Evolutionary conservation across 92 coral and sea anemone genomes (phyloP), one percentile per base, ranked within the genome.

Genomic region (Nematostella vectensis): DNA sequence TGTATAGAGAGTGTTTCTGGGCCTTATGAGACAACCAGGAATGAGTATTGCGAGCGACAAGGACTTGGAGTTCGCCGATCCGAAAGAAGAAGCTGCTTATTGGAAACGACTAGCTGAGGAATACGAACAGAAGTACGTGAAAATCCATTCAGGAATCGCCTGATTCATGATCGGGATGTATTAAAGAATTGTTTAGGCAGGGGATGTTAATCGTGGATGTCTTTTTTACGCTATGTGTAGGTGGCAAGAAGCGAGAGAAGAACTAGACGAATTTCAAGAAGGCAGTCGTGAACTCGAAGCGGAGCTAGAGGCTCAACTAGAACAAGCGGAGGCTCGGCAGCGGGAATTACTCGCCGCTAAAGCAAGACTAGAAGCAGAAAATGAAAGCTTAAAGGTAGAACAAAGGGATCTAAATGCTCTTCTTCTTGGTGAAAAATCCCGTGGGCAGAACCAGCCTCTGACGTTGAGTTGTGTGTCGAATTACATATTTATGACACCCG

Each of bases 251-350:
- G 84, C 98, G 61, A 87, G 88, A 58, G 98, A 91, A 66, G 98
- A 91, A 59, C 88, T 91, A 64, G 98, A 91, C 56, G 98, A 91
- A 79, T 91, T 91, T 82, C 98, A 91, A 75, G 98, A 91, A 75
- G 96, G 98, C 53, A 91, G 98, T 63, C 82, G 98, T 25, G 98
- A 91, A 69, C 75, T 91, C 11, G 98, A 91, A 78, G 96, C 87
- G 12, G 98, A 91, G 59, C 87, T 91, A 49, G 98, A 91, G 66
- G 77, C 96, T 31, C 98, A 91, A 73, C 76, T 91, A 49, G 98
- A 87, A 68, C 98, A 91, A 77, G 98, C 98, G 48, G 98, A 91
- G 72, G 79, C 98, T 45, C 77, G 98, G 74, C 98, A 91, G 74
- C 87, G 88, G 17, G 98, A 91, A 72, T 75, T 91, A 23, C 65